Conservation (phyloP, 2,797 vertebrate species). For the Eulemur coronatus region DNA sequence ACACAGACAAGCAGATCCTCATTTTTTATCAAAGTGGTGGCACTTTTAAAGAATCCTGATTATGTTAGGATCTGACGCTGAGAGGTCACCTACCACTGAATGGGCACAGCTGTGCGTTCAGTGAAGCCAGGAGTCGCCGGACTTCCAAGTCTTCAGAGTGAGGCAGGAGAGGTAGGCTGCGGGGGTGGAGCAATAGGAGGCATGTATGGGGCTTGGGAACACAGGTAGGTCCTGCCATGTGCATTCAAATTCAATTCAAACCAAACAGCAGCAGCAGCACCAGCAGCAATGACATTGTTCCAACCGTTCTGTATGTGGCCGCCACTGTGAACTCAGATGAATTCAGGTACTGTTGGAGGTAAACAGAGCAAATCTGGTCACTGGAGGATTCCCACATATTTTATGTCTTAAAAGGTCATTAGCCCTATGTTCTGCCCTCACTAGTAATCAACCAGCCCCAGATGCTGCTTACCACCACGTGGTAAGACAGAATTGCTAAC, state of each 20-base stretch:
- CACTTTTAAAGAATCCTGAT: not conserved
- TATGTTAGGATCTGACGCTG: not conserved
- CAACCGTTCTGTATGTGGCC: not conserved
- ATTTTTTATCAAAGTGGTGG: not conserved
- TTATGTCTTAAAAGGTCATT: not conserved
- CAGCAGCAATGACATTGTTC: not conserved
- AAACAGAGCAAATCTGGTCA: not conserved
- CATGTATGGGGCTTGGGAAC: not conserved
- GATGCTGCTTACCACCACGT: accelerated
- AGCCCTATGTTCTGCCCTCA: not conserved
- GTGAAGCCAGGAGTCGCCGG: not conserved
- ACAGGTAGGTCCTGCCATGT: not conserved
- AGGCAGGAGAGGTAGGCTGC: not conserved
- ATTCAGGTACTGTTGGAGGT: not conserved
- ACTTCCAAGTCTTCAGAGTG: not conserved
- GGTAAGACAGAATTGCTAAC: not conserved
- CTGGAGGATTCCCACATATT: not conserved
- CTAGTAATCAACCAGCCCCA: not conserved
- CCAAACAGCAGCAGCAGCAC: too few species aligned
- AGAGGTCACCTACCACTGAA: not conserved
- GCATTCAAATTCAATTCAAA: not conserved
- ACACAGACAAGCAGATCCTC: not conserved
- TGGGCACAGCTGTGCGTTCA: not conserved
- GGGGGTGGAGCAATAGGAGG: too few species aligned
- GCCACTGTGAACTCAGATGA: not conserved